These are phyloP conservation scores for Vanacampus margaritifer DNA, from an alignment of 2,113 vertebrate genomes.

Conservation along the genomic window DNA sequence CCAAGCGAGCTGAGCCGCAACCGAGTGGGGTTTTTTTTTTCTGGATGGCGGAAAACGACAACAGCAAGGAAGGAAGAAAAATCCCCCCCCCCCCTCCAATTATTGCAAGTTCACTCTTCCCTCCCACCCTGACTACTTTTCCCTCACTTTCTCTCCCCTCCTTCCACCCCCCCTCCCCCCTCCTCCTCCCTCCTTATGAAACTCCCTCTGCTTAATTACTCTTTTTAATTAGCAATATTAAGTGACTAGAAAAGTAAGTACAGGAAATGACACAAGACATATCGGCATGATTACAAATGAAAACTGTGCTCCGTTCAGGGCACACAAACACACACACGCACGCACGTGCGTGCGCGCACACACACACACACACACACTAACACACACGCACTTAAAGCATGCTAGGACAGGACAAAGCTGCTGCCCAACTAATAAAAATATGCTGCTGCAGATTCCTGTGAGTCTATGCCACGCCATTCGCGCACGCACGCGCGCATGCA, in stretches of 20 bases:
- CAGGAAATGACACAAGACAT: not conserved
- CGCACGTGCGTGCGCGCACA: conserved; percentile 16
- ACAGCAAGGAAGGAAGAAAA: not conserved
- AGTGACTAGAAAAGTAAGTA: not conserved
- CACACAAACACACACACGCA: conserved; percentile 24
- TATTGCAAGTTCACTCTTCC: conserved; percentile 21
- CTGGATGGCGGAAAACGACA: conserved; percentile 29
- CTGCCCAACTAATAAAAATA: conserved; percentile 74
- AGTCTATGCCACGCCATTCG: conserved; percentile 53
- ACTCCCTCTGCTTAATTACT: conserved; percentile 1
- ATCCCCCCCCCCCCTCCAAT: not conserved
- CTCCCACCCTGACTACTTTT: conserved; percentile 17
- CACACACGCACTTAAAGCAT: conserved; percentile 46
- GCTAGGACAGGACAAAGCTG: conserved; percentile 70
- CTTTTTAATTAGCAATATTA: not conserved
- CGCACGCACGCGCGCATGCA: conserved; percentile 25
- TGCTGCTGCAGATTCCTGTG: conserved; percentile 72
- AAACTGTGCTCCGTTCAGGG: not conserved
- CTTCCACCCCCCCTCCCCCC: not conserved
- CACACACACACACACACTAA: conserved; percentile 23
- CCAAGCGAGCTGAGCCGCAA: not conserved
- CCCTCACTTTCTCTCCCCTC: conserved; percentile 49
- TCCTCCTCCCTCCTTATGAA: not conserved
- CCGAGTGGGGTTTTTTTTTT: too few species aligned
- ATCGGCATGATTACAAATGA: conserved; percentile 7